A percentile compares a stretch with the other conserved stretches of the same genome.
phyloP scores from a whole-genome alignment of 2,888 invertebrate species.

The Troides aeacus region DNA sequence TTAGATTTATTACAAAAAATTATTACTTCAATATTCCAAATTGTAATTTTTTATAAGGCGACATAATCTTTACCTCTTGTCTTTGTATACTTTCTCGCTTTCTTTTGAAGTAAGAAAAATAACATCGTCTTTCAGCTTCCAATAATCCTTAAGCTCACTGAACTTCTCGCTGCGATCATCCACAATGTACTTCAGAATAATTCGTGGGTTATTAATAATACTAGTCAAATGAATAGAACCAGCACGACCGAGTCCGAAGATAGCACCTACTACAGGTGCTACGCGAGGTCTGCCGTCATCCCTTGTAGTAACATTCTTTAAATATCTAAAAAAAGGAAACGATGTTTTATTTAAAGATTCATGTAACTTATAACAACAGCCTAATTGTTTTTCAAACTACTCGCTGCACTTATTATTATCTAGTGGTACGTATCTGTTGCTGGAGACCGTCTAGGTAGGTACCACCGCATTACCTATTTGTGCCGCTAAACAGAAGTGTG shows the following conservation, averaged over 20 bases:
- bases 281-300: slow-evolving; percentile 39
- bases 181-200: slow-evolving; percentile 77
- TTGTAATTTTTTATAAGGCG: not conserved
- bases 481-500: too few relatives aligned
- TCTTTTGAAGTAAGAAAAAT: slow-evolving; percentile 72
- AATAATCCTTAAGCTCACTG: slow-evolving; percentile 67
- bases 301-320: slow-evolving; percentile 57
- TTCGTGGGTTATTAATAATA: slow-evolving; percentile 68
- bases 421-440: too few relatives aligned
- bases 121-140: slow-evolving; percentile 69
- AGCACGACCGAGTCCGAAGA: slow-evolving; percentile 82
- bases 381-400: too few relatives aligned
- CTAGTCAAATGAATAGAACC: slow-evolving; percentile 81
- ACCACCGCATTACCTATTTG: too few relatives aligned
- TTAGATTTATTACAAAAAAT: too few relatives aligned
- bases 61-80: slow-evolving; percentile 70
- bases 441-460: too few relatives aligned
- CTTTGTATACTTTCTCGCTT: slow-evolving; percentile 70
- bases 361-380: not conserved
- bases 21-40: too few relatives aligned
- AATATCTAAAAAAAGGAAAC: slow-evolving; percentile 53
- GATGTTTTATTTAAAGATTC: not conserved
- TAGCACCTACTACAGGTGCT: slow-evolving; percentile 65
- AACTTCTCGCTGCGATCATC: slow-evolving; percentile 74
- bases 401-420: too few relatives aligned